Evolutionary conservation across 2,888 invertebrate species (phyloP), one percentile per base, ranked within the genome.

Genomic region (Leptinotarsa haldemani): DNA sequence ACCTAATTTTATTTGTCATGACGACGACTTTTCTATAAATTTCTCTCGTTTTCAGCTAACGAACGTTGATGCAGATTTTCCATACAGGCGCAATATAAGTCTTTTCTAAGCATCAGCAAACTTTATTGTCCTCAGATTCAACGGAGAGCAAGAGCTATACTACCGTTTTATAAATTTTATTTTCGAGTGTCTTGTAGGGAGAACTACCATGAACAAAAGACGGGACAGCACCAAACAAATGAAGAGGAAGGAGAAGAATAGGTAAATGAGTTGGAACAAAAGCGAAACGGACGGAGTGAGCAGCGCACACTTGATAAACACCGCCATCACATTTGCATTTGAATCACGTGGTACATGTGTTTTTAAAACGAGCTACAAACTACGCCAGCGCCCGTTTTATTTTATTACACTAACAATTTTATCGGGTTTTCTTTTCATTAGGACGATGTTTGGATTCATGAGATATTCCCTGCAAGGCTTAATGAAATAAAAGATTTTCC

Each of bases 181-280:
- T 80, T 80, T 61, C 77, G 74, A 71, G 65, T 74, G 78, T 78
- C 79, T 80, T 79, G 78, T 75, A 74, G 78, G 73, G 76, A 75
- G 75, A 79, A 78, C 77, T 77, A 68, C 76, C 75, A 79, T 79
- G 82, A 84, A 84, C 83, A 84, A 84, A 83, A 83, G 83, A 82
- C 83, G 78, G 82, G 81, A 81, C 82, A 81, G 80, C 80, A 69
- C 78, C 77, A 77, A 85, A 86, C 84, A 86, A 86, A 85, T 85
- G 86, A 86, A 85, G 85, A 86, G 85, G 86, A 86, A 86, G 85
- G 84, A 82, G 84, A 84, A 85, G 85, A 85, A 86, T 84, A 84
- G 85, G 85, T 86, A 87, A 87, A 87, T 86, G 87, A 86, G 85
- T 85, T 81, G 85, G 83, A 85, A 87, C 87, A 87, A 86, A 86